Evolutionary conservation across 2,113 vertebrate genomes (phyloP).

Genomic region (Trematocara zebra): DNA sequence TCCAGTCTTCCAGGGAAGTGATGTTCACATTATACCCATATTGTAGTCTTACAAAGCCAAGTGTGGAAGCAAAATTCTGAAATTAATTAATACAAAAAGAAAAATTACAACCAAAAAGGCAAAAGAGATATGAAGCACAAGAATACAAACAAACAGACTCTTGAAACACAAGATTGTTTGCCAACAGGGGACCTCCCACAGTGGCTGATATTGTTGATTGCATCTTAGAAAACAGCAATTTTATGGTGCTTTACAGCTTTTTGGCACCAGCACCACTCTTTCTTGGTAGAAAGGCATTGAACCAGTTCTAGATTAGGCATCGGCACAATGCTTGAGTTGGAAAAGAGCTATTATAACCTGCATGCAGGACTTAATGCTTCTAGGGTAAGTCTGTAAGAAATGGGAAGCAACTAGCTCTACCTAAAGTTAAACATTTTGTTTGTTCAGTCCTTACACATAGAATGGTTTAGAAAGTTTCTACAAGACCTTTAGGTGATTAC

Average conservation of each 20-base stretch:
- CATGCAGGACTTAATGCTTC: background rate
- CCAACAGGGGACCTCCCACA: background rate
- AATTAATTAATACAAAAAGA: background rate
- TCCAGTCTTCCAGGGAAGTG: background rate
- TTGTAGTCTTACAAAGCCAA: background rate
- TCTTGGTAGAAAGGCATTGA: background rate
- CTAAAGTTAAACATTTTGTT: background rate
- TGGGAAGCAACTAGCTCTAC: background rate
- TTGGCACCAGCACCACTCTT: background rate
- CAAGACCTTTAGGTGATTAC: background rate
- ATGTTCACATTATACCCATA: background rate
- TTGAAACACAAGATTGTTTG: background rate
- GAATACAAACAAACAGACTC: background rate
- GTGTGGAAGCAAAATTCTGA: background rate
- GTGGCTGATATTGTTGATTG: background rate
- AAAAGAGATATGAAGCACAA: background rate
- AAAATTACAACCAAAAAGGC: background rate
- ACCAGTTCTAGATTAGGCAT: background rate
- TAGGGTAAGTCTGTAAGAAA: background rate
- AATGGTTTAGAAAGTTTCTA: background rate
- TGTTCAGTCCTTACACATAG: background rate
- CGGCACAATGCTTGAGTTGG: background rate
- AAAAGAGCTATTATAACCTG: background rate
- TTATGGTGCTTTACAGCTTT: background rate
- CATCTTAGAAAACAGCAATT: background rate